Percentiles rank a stretch among this genome's conserved stretches.
Conservation (phyloP, 1,140 invertebrate species). For the Penaeus japonicus region DNA sequence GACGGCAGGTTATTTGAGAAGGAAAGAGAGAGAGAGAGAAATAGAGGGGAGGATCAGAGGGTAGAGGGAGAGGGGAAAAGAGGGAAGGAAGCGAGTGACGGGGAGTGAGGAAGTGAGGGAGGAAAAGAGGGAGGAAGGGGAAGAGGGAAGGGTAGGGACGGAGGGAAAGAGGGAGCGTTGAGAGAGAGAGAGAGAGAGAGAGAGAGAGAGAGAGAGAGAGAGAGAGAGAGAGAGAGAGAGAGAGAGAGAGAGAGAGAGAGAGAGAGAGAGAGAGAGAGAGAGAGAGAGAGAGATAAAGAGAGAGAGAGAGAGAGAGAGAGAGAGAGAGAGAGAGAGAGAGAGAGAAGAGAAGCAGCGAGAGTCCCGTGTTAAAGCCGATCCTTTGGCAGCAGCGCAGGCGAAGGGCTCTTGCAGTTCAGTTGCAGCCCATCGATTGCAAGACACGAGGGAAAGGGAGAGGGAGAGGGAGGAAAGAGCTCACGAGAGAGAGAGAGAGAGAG, state of each 20-base stretch:
- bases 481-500: no score
- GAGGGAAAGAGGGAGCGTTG: not conserved
- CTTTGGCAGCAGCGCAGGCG: no score
- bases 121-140: not conserved
- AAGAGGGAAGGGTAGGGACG: not conserved
- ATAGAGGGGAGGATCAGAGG: not conserved
- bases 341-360: no score
- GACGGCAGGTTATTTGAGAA: not conserved
- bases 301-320: not conserved
- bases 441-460: no score
- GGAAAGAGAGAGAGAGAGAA: not conserved
- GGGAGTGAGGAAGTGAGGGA: not conserved
- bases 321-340: slow-evolving; percentile 30
- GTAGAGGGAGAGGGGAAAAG: not conserved
- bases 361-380: no score
- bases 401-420: no score
- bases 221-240: not conserved
- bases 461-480: no score
- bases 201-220: not conserved
- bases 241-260: not conserved
- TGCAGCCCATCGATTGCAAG: no score
- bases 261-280: slow-evolving; percentile 11
- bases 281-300: not conserved
- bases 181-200: not conserved
- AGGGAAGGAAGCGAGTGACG: not conserved